phyloP scores from a whole-genome alignment of 2,888 invertebrate genomes.

The Deroplatys truncata region DNA sequence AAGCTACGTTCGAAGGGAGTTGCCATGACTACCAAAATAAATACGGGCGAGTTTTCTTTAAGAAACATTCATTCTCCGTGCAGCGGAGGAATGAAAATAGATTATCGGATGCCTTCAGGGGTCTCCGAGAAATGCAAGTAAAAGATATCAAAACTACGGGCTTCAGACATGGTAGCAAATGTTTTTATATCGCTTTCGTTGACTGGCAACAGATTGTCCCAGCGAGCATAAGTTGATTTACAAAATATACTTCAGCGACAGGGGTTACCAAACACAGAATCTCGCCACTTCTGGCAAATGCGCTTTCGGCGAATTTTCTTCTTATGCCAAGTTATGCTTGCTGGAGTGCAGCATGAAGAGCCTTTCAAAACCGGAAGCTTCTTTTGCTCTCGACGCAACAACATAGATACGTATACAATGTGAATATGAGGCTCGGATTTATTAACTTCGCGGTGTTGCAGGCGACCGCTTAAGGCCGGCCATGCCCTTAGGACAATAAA shows the following conservation, averaged over 20 bases:
- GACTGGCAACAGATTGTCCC: background rate
- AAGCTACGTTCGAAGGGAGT: background rate
- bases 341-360: too few relatives aligned
- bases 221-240: too few relatives aligned
- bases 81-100: background rate
- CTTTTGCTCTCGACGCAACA: too few relatives aligned
- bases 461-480: too few relatives aligned
- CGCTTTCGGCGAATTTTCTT: too few relatives aligned
- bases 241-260: background rate
- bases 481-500: too few relatives aligned
- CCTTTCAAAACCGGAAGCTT: too few relatives aligned
- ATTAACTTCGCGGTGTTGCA: too few relatives aligned
- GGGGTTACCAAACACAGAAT: background rate
- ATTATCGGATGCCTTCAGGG: background rate
- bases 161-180: background rate
- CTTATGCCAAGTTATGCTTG: too few relatives aligned
- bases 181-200: background rate
- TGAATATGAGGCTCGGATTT: too few relatives aligned
- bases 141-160: background rate
- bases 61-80: background rate
- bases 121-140: background rate
- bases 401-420: too few relatives aligned
- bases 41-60: background rate
- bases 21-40: slow-evolving; percentile 13
- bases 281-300: too few relatives aligned